Percentiles rank a stretch among this genome's conserved stretches.
Evolutionary conservation across 2,797 vertebrate genomes (phyloP).

Genomic region (Sylvia borin): DNA sequence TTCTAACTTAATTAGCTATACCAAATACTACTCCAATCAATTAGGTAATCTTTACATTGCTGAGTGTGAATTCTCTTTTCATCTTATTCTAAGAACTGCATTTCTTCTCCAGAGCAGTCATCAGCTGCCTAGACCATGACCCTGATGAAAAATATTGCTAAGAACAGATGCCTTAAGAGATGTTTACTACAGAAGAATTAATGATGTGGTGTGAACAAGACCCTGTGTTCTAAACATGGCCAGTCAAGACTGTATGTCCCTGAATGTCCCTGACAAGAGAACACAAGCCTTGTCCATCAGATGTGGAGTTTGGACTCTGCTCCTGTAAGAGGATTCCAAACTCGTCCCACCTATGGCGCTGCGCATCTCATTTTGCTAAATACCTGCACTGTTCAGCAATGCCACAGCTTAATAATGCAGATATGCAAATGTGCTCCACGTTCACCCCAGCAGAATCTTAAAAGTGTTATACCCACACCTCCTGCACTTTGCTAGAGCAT

Average conservation of each 20-base stretch:
- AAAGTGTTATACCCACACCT: background rate
- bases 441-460: rapidly evolving
- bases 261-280: background rate
- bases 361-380: background rate
- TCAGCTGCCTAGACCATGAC: background rate
- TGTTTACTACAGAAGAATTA: background rate
- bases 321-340: background rate
- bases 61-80: background rate
- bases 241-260: background rate
- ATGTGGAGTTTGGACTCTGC: background rate
- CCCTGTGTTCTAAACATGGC: background rate
- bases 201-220: background rate
- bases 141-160: background rate
- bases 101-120: background rate
- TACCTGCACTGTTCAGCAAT: background rate
- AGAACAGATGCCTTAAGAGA: background rate
- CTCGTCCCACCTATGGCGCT: background rate
- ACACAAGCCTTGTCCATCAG: background rate
- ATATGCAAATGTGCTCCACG: background rate
- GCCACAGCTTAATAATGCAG: background rate
- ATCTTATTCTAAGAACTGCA: background rate
- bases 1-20: background rate
- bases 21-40: background rate
- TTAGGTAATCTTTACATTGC: background rate
- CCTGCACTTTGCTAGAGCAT: background rate